Evolutionary conservation across 1,140 invertebrate genomes (phyloP).

Genomic region (Drosophila jambulina): DNA sequence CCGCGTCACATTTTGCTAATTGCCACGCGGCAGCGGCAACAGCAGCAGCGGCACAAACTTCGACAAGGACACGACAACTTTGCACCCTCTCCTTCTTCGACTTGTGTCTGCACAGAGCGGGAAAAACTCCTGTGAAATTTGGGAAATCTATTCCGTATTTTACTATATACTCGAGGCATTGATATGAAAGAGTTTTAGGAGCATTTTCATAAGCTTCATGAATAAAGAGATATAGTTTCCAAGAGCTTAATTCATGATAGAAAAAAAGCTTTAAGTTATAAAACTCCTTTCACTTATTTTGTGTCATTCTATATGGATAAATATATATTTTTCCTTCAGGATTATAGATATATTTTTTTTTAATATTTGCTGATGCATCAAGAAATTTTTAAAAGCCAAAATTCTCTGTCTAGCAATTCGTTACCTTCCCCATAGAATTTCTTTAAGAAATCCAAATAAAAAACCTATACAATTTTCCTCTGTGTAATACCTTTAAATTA

Average conservation of each 20-base stretch:
- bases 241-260: not conserved
- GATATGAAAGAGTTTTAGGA: not conserved
- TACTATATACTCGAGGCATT: not conserved
- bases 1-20: slow-evolving; percentile 63
- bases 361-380: not conserved
- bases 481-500: slow-evolving; percentile 52
- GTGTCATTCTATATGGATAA: not conserved
- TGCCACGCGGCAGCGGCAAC: slow-evolving; percentile 41
- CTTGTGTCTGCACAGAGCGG: slow-evolving; percentile 2
- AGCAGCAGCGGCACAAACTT: slow-evolving; percentile 40
- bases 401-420: rapidly evolving
- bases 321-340: not conserved
- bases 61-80: slow-evolving; percentile 59
- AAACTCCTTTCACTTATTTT: not conserved
- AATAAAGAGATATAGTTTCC: not conserved
- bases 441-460: not conserved
- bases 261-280: not conserved
- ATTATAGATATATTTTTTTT: not conserved
- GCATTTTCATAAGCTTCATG: not conserved
- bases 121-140: not conserved
- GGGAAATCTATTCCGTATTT: not conserved
- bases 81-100: slow-evolving; percentile 38
- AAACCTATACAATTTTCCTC: not conserved
- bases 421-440: not conserved
- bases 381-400: not conserved